Evolutionary conservation across 1,140 invertebrate genomes (phyloP).

Genomic region (Ylistrum balloti): DNA sequence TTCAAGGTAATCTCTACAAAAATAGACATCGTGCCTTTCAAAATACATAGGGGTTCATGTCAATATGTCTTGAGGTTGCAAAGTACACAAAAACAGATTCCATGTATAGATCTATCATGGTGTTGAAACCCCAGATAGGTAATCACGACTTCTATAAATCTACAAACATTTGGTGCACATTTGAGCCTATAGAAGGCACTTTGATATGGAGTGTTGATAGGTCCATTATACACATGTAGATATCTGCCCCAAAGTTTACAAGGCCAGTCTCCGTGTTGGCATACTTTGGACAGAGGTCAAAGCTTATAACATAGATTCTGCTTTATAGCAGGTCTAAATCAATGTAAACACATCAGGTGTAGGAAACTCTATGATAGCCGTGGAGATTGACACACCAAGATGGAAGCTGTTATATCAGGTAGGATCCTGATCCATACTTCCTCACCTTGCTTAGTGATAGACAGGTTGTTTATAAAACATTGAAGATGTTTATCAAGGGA

Average conservation of each 20-base stretch:
- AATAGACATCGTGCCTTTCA: too few species aligned
- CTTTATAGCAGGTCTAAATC: background rate
- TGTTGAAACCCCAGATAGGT: background rate
- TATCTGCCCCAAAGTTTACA: background rate
- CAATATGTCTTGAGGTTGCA: background rate
- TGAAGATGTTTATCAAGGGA: constrained; percentile 22
- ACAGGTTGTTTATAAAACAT: background rate
- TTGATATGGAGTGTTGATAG: background rate
- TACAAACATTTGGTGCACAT: background rate
- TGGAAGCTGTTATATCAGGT: background rate
- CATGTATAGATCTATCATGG: background rate
- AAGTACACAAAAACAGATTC: background rate
- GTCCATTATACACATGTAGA: background rate
- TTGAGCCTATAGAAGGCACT: background rate
- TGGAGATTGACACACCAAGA: background rate
- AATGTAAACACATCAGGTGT: background rate
- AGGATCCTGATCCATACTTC: background rate
- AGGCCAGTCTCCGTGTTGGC: background rate
- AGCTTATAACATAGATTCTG: background rate
- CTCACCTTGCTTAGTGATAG: constrained; percentile 2
- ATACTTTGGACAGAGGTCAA: background rate
- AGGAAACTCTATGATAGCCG: background rate
- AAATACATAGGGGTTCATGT: background rate
- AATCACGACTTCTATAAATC: background rate
- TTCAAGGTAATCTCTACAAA: too few species aligned